phyloP scores from a whole-genome alignment of 1,140 invertebrate species.

The Drosophila insularis region DNA sequence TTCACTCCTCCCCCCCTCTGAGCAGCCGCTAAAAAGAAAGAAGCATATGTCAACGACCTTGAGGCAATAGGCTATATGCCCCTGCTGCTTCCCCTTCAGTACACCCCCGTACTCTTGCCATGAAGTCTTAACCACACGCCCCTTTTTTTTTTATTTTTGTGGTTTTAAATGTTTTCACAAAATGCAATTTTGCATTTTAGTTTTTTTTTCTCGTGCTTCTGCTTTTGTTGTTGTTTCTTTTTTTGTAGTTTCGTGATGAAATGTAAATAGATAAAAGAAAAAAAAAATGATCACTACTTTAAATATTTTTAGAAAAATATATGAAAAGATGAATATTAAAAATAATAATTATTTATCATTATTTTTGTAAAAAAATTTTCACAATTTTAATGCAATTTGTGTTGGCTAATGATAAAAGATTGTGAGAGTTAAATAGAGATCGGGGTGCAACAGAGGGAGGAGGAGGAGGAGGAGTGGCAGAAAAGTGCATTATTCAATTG shows the following conservation, averaged over 20 bases:
- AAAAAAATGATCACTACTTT: slow-evolving; percentile 17
- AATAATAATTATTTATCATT: no score
- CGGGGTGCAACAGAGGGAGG: no score
- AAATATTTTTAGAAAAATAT: slow-evolving; percentile 27
- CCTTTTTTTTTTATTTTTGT: slow-evolving; percentile 34
- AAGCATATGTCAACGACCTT: slow-evolving; percentile 48
- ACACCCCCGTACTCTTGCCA: not conserved
- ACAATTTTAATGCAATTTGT: not conserved
- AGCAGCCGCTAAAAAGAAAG: not conserved
- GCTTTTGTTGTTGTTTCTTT: slow-evolving; percentile 9
- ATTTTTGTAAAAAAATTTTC: not conserved
- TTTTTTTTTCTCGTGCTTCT: not conserved
- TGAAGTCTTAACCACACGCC: slow-evolving; percentile 28
- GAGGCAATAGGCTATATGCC: not conserved
- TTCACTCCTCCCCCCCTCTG: no score
- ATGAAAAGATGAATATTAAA: not conserved
- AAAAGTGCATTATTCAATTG: not conserved
- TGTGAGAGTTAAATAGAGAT: no score
- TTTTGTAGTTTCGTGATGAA: slow-evolving; percentile 44
- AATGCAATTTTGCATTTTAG: slow-evolving; percentile 50
- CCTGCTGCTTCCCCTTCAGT: not conserved
- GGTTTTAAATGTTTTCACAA: slow-evolving; percentile 14
- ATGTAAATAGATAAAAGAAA: slow-evolving; percentile 21
- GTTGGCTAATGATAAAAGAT: not conserved
- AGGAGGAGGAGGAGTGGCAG: no score